A percentile compares a stretch with the other conserved stretches of the same genome.
These are phyloP conservation scores for Poeciliopsis presidionis DNA, from an alignment of 2,797 vertebrate genomes.

Conservation along the genomic window DNA sequence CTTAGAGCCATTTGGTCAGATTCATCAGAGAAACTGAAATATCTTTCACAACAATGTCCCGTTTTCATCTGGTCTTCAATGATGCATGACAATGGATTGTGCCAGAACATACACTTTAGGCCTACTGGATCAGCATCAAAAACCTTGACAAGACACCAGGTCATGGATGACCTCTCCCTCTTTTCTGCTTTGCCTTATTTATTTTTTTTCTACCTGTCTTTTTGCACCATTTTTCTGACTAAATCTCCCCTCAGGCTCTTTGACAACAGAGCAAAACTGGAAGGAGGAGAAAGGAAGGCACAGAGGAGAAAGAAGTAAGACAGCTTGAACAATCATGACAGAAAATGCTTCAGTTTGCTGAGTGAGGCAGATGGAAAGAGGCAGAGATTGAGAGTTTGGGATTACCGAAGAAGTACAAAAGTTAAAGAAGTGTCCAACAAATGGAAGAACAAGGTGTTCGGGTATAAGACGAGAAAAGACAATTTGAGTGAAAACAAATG, in stretches of 20 bases:
- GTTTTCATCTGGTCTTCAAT: conserved; percentile 28
- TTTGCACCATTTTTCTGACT: conserved; percentile 51
- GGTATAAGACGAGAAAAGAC: not conserved
- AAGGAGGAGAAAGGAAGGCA: conserved; percentile 54
- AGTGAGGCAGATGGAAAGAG: conserved; percentile 22
- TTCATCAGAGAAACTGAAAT: conserved; percentile 12
- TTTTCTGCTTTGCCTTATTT: conserved; percentile 15
- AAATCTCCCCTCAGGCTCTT: conserved; percentile 52
- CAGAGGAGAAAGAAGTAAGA: conserved; percentile 46
- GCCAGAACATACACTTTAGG: conserved; percentile 30
- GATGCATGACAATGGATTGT: conserved; percentile 38
- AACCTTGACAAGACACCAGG: conserved; percentile 35
- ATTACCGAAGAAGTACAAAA: conserved; percentile 22
- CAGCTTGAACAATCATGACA: conserved; percentile 8
- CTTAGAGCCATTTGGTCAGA: not conserved
- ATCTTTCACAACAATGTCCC: conserved; percentile 29
- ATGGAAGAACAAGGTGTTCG: not conserved
- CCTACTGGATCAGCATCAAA: conserved; percentile 34
- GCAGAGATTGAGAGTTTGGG: conserved; percentile 23
- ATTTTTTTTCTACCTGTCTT: conserved; percentile 41
- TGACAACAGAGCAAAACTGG: conserved; percentile 55
- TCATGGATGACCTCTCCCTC: conserved; percentile 35
- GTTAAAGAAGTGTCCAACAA: not conserved
- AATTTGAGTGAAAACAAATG: not conserved
- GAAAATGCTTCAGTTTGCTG: conserved; percentile 7